Base-by-base conservation (phyloP, 2,113 vertebrate species). In the Rhinogobius similis region DNA sequence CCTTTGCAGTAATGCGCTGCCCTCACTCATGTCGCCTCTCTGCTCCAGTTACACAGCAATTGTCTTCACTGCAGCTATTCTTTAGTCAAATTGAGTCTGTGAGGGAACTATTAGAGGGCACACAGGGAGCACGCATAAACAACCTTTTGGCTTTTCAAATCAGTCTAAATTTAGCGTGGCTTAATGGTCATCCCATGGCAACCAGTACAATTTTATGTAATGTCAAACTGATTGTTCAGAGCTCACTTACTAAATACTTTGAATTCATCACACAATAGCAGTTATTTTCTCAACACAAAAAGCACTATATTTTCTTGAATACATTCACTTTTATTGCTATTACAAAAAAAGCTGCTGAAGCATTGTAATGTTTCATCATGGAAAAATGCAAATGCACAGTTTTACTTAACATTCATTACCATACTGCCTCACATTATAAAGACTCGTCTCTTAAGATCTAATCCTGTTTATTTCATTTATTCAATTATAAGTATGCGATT, bases 401-500 rank as follows among this genome's bases (percentile, higher is more conserved):
- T 44, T 16, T 18, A 44, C 14, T 16, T 44, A 14, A 44, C 16
- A 44, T 44, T 44, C 43, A 48, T 48, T 48, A 20, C 18, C 38
- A 39, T 39, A 39, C 38, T 39, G 38, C 38, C 38, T 32, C 29
- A 6, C 29, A 32, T 6, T 39, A 36, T 36, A 8, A 36, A 3
- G 8, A 5, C 32, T 36, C 8, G 10, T 1, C 38, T 39, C 38
- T 48, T 3, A 48, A 16, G 16, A 16, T 48, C 16, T 20, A 26
- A 12, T 21, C 10, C 50, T 20, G 11, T 52, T 10, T 2, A 52
- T 23, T 52, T 10, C 5, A 11, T 52, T 52, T 23, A 88, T 87
- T 91, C 89, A 87, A 90, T 88, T 86, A 83, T 78, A 11, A 79
- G 85, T 84, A 65, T n/a, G 73, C 76, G 87, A 81, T 69, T 80